A percentile compares a stretch with the other conserved stretches of the same genome.
Conservation (phyloP, 2,113 vertebrate species). For the Apistogramma diplotaenia region DNA sequence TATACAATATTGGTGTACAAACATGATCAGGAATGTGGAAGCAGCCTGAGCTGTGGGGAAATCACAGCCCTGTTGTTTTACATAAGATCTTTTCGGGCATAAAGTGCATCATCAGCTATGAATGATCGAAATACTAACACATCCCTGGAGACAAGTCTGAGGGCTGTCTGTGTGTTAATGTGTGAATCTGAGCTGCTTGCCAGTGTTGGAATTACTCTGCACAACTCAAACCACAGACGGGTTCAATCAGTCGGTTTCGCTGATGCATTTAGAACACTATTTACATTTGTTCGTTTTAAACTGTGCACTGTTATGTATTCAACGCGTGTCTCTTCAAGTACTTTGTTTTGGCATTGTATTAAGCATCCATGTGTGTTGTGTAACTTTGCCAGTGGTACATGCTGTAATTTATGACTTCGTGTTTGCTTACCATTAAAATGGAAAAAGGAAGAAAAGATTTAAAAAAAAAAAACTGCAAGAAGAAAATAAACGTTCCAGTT, state of each 20-base stretch:
- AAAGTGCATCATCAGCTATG: constrained; percentile 8
- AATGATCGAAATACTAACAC: constrained; percentile 20
- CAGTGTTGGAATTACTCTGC: background rate
- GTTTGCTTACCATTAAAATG: constrained; percentile 53
- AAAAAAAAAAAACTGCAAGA: background rate
- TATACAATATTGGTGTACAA: constrained; percentile 14
- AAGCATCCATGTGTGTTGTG: constrained; percentile 39
- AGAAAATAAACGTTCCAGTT: background rate
- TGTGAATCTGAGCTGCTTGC: constrained; percentile 1
- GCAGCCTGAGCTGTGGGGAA: background rate
- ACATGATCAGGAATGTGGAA: constrained; percentile 22
- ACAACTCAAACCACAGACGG: constrained; percentile 12
- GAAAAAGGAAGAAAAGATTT: background rate
- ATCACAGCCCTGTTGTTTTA: background rate
- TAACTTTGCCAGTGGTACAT: constrained; percentile 60
- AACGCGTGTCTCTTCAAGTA: constrained; percentile 35
- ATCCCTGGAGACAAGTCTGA: background rate
- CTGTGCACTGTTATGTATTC: constrained; percentile 45
- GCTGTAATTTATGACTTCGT: constrained; percentile 61
- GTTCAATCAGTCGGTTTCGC: constrained; percentile 10
- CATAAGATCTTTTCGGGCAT: background rate
- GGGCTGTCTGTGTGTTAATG: constrained; percentile 16
- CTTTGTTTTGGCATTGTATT: constrained; percentile 44
- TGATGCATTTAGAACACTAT: constrained; percentile 37
- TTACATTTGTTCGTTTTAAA: constrained; percentile 14